Conservation (phyloP, 2,113 vertebrate species). For the Halcyon malimbica region DNA sequence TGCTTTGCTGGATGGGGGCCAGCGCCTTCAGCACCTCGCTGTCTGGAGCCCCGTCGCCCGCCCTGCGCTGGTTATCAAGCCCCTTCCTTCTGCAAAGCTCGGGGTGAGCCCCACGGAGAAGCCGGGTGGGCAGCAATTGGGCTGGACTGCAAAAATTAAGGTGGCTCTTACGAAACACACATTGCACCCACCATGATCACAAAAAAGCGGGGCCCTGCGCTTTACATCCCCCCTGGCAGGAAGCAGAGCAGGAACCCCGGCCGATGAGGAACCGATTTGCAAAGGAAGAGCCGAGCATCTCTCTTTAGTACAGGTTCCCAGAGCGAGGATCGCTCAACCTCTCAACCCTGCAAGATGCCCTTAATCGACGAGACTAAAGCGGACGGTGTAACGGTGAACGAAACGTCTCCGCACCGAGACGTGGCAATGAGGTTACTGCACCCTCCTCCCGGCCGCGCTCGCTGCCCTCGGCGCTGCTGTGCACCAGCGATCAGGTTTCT, state of each 20-base stretch:
- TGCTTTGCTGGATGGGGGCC: neutral
- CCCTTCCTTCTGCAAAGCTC: neutral
- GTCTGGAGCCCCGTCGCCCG: neutral
- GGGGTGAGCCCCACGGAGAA: fast-evolving
- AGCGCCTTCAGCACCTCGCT: neutral
- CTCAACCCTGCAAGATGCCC: neutral
- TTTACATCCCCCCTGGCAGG: fast-evolving
- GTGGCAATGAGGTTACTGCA: neutral
- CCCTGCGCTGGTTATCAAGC: neutral
- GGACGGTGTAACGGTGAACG: fast-evolving
- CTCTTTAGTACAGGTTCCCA: fast-evolving
- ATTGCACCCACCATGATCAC: fast-evolving
- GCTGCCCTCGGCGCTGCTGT: neutral
- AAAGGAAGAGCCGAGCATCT: fast-evolving
- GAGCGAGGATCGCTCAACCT: neutral
- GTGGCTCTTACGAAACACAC: fast-evolving
- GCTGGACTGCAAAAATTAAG: fast-evolving
- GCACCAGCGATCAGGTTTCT: neutral
- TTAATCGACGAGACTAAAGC: neutral
- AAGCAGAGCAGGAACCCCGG: fast-evolving
- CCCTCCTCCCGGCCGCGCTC: neutral
- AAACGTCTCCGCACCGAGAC: fast-evolving
- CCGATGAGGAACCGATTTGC: fast-evolving
- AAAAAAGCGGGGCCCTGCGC: fast-evolving
- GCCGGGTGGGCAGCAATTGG: neutral